Evolutionary conservation across 92 coral and sea anemone genomes (phyloP), one percentile per base, ranked within the genome.

Genomic region (Galaxea fascicularis): DNA sequence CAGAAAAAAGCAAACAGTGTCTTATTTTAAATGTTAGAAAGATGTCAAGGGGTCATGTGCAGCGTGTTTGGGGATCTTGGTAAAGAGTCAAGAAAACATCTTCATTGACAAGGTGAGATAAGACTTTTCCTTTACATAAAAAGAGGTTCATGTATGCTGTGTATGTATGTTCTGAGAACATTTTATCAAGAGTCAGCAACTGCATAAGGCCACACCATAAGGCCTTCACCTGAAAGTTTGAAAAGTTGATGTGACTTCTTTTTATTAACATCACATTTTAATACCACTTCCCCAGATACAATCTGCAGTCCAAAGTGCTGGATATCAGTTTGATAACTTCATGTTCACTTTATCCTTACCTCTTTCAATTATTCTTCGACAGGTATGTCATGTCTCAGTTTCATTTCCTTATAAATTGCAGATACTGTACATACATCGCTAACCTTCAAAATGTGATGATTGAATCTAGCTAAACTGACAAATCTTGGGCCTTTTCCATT

Each of bases 291-390:
- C 30, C 24, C 67, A 94, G 98, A 93, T 96, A 44, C 74, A 73
- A 59, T 91, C 89, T 53, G 74, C 93, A 41, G 62, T 96, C 58
- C 84, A 70, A 67, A 64, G 70, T 73, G 83, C 96, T 83, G 92
- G 87, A 26, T 85, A 92, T 90, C 95, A 96, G 76, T 92, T 75
- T 87, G 88, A 84, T 27, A 83, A 88, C 49, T 96, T 96, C 87
- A 80, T 93, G 39, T 79, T 93, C 45, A 74, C 96, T 22, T 58
- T 96, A 44, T 90, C 90, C 39, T 49, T 91, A 54, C 98, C 98
- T 9, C 90, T 86, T 11, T 86, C 92, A 47, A 47, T 90, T 14
- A 58, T 75, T 51, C 91, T 94, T 27, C 74, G 96, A 27, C 98
- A 96, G 93, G 98, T 95, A 58, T 54, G 78, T 16, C 9, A 0